Percentiles rank a stretch among this genome's conserved stretches.
Conservation (phyloP, 2,888 invertebrate species). For the Stenurella melanura region DNA sequence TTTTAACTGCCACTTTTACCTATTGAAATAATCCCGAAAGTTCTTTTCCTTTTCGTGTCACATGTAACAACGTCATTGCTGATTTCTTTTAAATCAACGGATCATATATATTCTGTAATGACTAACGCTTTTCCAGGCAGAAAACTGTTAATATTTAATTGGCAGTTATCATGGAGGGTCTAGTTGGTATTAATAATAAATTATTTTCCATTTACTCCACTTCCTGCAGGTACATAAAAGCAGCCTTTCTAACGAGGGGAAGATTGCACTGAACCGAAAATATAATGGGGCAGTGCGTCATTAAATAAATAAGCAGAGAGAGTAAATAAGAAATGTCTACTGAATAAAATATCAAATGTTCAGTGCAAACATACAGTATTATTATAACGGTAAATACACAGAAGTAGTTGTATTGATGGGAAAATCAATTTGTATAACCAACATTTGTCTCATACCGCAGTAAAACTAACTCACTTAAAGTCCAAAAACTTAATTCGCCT, state of each 20-base stretch:
- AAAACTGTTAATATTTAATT: constrained; percentile 57
- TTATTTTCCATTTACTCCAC: constrained; percentile 61
- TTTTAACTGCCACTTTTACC: too few relatives aligned
- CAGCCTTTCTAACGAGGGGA: constrained; percentile 44
- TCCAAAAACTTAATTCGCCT: too few relatives aligned
- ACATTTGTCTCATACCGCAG: too few relatives aligned
- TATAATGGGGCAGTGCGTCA: constrained; percentile 37
- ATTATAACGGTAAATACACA: neutral
- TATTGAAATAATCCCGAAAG: too few relatives aligned
- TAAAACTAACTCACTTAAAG: too few relatives aligned
- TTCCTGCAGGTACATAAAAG: constrained; percentile 60
- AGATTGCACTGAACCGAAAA: constrained; percentile 47
- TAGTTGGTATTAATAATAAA: constrained; percentile 62
- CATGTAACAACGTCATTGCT: too few relatives aligned
- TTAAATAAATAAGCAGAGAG: constrained; percentile 35
- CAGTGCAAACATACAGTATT: neutral
- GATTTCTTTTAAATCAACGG: neutral
- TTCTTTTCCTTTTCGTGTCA: too few relatives aligned
- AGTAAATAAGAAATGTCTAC: constrained; percentile 27
- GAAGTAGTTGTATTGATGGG: neutral
- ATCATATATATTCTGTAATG: constrained; percentile 1
- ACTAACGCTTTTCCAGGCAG: constrained; percentile 38
- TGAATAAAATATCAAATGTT: constrained; percentile 12
- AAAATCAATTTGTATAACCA: too few relatives aligned
- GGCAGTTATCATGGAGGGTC: constrained; percentile 47